These are phyloP conservation scores for Trilocha varians DNA, from an alignment of 2,888 invertebrate species.

Conservation along the genomic window DNA sequence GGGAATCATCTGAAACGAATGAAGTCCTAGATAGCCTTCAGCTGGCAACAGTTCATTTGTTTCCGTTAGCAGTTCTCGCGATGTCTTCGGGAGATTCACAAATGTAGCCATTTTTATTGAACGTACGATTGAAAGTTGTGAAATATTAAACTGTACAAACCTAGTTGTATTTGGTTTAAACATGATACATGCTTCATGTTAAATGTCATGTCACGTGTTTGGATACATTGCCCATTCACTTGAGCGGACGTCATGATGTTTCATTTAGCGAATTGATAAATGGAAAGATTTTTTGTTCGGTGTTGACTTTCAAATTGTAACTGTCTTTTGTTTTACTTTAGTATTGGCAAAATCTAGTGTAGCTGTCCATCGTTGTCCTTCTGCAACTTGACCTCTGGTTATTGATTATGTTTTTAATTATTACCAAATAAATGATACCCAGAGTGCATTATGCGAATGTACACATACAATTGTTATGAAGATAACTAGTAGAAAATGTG, in stretches of 20 bases:
- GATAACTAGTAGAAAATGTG: too few species aligned
- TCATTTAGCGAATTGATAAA: slow-evolving; percentile 26
- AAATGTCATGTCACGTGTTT: slow-evolving; percentile 35
- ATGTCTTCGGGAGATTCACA: slow-evolving; percentile 51
- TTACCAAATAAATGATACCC: too few species aligned
- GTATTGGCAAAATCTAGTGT: too few species aligned
- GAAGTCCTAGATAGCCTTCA: slow-evolving; percentile 44
- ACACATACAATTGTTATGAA: too few species aligned
- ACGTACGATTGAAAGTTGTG: slow-evolving; percentile 38
- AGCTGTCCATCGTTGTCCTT: too few species aligned
- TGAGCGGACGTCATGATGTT: slow-evolving; percentile 31
- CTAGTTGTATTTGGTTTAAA: slow-evolving; percentile 12
- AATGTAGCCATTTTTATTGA: slow-evolving; percentile 53
- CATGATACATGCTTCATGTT: slow-evolving; percentile 33
- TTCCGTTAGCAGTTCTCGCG: slow-evolving; percentile 60
- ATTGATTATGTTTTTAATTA: too few species aligned
- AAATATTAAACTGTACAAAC: not conserved
- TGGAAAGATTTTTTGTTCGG: not conserved
- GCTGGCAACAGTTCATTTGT: slow-evolving; percentile 62
- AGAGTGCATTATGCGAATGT: too few species aligned
- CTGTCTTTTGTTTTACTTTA: too few species aligned
- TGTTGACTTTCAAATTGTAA: not conserved
- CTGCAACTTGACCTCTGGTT: too few species aligned
- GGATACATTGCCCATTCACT: slow-evolving; percentile 16
- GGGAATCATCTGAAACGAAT: slow-evolving; percentile 15